Evolutionary conservation across 2,888 invertebrate genomes (phyloP).

Genomic region (Monopis laevigella): DNA sequence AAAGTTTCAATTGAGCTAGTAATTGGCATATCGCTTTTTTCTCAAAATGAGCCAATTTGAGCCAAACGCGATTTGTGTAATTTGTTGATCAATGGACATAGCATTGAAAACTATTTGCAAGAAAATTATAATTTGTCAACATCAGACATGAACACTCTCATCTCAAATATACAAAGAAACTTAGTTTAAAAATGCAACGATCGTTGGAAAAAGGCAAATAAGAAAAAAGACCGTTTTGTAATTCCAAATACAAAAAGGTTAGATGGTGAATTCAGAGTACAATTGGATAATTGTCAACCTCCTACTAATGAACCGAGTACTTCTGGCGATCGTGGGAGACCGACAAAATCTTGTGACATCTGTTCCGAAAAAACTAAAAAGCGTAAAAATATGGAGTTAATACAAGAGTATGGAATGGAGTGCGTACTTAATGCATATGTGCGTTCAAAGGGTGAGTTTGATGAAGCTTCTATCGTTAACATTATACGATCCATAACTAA

Average conservation of each 20-base stretch:
- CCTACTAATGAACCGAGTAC: not conserved
- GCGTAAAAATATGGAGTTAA: constrained; percentile 12
- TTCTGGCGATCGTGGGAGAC: constrained; percentile 2
- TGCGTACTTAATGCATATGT: constrained; percentile 12
- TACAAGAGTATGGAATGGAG: constrained; percentile 9
- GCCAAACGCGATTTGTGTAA: too few species aligned
- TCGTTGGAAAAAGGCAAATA: too few species aligned
- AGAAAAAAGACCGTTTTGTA: constrained; percentile 5
- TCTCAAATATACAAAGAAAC: too few species aligned
- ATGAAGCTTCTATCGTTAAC: constrained; percentile 9
- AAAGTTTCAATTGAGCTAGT: too few species aligned
- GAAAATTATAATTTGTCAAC: too few species aligned
- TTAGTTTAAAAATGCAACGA: too few species aligned
- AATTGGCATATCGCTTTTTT: too few species aligned
- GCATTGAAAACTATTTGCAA: too few species aligned
- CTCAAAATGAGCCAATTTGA: too few species aligned
- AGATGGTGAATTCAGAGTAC: constrained; percentile 4
- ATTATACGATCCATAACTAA: constrained; percentile 7
- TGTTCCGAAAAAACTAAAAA: constrained; percentile 13
- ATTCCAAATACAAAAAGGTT: constrained; percentile 1
- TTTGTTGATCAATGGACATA: too few species aligned
- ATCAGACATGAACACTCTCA: too few species aligned
- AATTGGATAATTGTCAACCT: not conserved
- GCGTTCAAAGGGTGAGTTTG: constrained; percentile 10
- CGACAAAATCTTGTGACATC: constrained; percentile 9